Evolutionary conservation across 2,797 vertebrate species (phyloP), one percentile per base, ranked within the genome.

Genomic region (Podargus strigoides): DNA sequence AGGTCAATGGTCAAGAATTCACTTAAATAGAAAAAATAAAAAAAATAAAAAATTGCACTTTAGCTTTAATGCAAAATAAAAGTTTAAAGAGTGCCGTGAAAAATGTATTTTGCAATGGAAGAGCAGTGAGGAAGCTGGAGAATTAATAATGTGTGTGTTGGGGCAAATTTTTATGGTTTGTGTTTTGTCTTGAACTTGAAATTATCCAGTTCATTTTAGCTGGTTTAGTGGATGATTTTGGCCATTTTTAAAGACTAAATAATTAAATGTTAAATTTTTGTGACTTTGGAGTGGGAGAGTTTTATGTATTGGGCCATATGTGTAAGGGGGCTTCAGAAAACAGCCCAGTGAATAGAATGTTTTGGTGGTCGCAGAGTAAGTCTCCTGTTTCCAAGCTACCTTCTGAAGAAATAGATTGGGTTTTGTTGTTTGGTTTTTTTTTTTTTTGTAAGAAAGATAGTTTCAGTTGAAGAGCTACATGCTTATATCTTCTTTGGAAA

Each of bases 231-330:
- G 28, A 37, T 83, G 2, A 20, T 63, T 85, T 79, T 56, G 53
- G 13, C 26, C 8, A 34, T 62, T 74, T 78, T 78, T 3, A 74
- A 89, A 85, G 41, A 32, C 13, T 70, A 49, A 77, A 52, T 52
- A 63, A 26, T 67, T 14, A 52, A 50, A 63, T 22, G 2, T 49
- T 76, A 62, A 39, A 41, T 67, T 49, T 14, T 64, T 42, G 24
- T 0, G 0, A 49, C 22, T 91, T 49, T 21, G 22, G 41, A 52
- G 20, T 34, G 7, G 3, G 4, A 3, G 4, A 49, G 10, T 47
- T 75, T 75, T 80, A 21, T 34, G 15, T 44, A 26, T 81, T 78
- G 34, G 27, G 19, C 73, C 70, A 0, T 26, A 55, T 73, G 70
- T 66, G 7, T 42, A 74, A 75, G 26, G 15, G 23, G 5, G 24